Evolutionary conservation across 2,113 vertebrate genomes (phyloP).

Genomic region (Fregata magnificens): DNA sequence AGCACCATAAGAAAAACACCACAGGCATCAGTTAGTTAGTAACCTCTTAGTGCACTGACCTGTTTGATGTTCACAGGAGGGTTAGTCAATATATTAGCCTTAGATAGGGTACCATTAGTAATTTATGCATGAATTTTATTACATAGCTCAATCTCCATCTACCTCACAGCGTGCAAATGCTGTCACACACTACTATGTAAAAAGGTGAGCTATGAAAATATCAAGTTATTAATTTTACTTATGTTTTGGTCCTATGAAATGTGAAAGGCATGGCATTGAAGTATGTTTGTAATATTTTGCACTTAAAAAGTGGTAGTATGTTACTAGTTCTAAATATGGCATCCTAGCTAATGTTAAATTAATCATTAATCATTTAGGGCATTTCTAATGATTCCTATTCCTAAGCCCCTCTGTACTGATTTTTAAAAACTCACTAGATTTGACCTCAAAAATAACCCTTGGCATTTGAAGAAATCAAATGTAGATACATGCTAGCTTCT

Average conservation of each 20-base stretch:
- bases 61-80: constrained; percentile 14
- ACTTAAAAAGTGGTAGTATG: background rate
- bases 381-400: background rate
- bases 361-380: background rate
- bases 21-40: constrained; percentile 14
- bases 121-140: background rate
- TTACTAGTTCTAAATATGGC: background rate
- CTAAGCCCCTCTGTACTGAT: background rate
- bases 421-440: background rate
- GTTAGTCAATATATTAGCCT: constrained; percentile 29
- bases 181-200: background rate
- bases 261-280: background rate
- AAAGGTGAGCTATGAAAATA: background rate
- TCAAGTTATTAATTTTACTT: background rate
- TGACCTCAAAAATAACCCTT: background rate
- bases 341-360: background rate
- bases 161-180: background rate
- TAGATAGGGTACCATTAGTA: constrained; percentile 16
- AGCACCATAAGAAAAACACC: background rate
- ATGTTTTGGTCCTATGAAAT: background rate
- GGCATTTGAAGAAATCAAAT: background rate
- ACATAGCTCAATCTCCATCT: background rate
- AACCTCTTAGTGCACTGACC: constrained; percentile 8
- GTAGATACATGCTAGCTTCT: background rate
- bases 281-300: background rate